Evolutionary conservation across 2,797 vertebrate genomes (phyloP).

Genomic region (Acrossocheilus wenchowensis): DNA sequence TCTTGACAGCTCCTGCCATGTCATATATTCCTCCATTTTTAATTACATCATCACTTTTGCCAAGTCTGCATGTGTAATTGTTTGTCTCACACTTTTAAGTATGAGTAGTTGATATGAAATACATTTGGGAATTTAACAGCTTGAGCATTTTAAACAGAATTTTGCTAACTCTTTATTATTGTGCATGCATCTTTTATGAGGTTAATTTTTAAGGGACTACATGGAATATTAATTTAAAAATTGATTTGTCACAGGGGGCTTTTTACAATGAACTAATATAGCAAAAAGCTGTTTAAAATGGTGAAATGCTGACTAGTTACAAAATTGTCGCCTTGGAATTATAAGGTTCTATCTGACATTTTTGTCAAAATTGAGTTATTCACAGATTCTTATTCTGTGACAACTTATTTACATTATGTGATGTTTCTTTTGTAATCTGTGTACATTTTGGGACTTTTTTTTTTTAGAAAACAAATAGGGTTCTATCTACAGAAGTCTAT

Average conservation of each 20-base stretch:
- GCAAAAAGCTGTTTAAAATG: background rate
- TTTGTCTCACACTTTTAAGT: background rate
- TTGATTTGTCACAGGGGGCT: background rate
- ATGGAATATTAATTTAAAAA: background rate
- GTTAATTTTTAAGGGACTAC: background rate
- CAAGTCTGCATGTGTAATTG: background rate
- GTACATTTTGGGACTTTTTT: background rate
- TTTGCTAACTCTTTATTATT: background rate
- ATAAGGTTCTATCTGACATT: background rate
- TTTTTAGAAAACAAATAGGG: background rate
- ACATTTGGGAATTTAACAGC: slow-evolving; percentile 2
- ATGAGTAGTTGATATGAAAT: background rate
- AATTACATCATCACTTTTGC: slow-evolving; percentile 9
- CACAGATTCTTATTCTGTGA: background rate
- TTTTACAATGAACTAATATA: background rate
- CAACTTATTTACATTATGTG: background rate
- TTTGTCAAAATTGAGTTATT: background rate
- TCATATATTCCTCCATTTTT: slow-evolving; percentile 3
- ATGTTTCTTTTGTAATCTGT: background rate
- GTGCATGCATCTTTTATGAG: background rate
- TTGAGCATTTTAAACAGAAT: background rate
- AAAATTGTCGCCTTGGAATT: background rate
- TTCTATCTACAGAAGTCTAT: background rate
- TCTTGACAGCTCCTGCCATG: slow-evolving; percentile 3
- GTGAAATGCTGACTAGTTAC: background rate